These are phyloP conservation scores for Punctoribates punctum DNA, from an alignment of 2,888 invertebrate species.

Conservation along the genomic window DNA sequence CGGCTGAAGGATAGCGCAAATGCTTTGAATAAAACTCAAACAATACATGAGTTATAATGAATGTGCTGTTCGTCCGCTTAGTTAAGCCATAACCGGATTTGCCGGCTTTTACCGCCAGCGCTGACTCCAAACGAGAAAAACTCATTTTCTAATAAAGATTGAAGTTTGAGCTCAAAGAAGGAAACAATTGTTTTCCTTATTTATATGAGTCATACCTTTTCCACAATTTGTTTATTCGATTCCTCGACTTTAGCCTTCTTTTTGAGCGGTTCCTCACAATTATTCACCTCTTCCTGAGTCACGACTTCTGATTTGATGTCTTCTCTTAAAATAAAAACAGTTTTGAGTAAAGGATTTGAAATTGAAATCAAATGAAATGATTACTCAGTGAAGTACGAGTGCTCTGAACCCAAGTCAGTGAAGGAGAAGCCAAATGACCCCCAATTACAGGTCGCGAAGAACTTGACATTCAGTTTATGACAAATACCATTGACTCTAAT, in stretches of 20 bases:
- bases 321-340: constrained; percentile 38
- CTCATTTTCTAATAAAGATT: constrained; percentile 57
- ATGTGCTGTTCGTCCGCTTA: constrained; percentile 63
- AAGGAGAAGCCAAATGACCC: constrained; percentile 90
- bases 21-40: constrained; percentile 70
- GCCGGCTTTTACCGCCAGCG: constrained; percentile 62
- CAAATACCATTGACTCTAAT: constrained; percentile 45
- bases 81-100: constrained; percentile 58
- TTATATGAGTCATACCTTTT: constrained; percentile 14
- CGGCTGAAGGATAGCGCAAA: constrained; percentile 66
- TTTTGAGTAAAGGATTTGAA: too few relatives aligned
- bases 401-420: constrained; percentile 78
- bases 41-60: constrained; percentile 71
- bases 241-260: constrained; percentile 35
- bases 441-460: constrained; percentile 57
- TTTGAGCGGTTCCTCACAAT: constrained; percentile 6
- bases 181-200: too few relatives aligned
- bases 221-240: background rate
- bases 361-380: background rate
- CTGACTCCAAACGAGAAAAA: constrained; percentile 63
- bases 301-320: constrained; percentile 14
- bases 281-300: too few relatives aligned
- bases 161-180: constrained; percentile 1
- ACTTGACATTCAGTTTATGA: constrained; percentile 40
- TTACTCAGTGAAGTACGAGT: constrained; percentile 65